These are phyloP conservation scores for Pampus argenteus DNA, from an alignment of 2,797 vertebrate genomes.

Conservation along the genomic window DNA sequence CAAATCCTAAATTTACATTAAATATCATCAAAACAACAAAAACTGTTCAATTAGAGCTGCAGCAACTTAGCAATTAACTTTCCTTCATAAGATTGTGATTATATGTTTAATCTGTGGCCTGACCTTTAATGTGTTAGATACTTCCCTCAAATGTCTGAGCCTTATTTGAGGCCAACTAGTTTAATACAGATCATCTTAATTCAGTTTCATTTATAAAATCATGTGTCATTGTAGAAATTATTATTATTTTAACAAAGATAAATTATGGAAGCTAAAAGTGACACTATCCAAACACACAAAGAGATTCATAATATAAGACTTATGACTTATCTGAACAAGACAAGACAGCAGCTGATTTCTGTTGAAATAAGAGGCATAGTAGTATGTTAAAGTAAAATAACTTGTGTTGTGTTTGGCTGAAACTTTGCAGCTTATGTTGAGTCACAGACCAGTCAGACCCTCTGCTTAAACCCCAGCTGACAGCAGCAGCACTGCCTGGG, in stretches of 20 bases:
- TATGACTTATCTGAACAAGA: neutral
- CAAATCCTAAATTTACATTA: too few relatives aligned
- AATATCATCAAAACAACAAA: too few relatives aligned
- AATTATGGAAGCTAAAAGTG: neutral
- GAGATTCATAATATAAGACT: too few relatives aligned
- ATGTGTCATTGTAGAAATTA: neutral
- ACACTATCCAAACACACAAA: neutral
- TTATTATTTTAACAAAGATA: neutral
- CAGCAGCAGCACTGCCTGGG: conserved; percentile 55
- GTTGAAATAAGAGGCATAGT: neutral
- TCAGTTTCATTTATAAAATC: too few relatives aligned
- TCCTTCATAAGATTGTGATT: neutral
- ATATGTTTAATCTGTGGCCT: neutral
- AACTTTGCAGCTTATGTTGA: too few relatives aligned
- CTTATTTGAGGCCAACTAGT: neutral
- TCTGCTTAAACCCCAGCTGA: conserved; percentile 52
- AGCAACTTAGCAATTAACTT: too few relatives aligned
- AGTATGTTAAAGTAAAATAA: neutral
- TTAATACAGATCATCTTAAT: neutral
- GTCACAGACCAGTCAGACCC: conserved; percentile 44
- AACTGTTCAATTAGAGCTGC: too few relatives aligned
- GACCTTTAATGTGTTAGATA: neutral
- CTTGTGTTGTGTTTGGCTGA: conserved; percentile 31
- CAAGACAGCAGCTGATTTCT: conserved; percentile 6
- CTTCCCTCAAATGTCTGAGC: neutral